Conservation (phyloP, 2,797 vertebrate species). For the Neoniphon sammara region DNA sequence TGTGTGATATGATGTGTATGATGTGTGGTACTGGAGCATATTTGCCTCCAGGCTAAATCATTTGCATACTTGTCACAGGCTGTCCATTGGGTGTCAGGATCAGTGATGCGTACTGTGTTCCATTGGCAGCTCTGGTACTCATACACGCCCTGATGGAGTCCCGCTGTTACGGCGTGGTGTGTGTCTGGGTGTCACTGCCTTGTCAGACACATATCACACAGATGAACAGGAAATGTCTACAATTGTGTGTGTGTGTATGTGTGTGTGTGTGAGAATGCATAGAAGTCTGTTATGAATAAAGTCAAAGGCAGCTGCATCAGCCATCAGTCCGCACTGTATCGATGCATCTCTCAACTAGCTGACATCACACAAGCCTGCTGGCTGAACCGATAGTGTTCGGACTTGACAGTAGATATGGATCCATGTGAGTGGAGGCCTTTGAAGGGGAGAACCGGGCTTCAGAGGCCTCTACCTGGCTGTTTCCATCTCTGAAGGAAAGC, state of each 20-base stretch:
- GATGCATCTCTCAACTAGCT: conserved; percentile 41
- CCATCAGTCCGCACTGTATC: conserved; percentile 16
- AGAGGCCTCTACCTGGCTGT: conserved; percentile 60
- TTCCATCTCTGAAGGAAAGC: conserved; percentile 58
- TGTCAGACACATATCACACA: conserved; percentile 63
- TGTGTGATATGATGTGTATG: conserved; percentile 76
- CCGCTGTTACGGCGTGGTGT: conserved; percentile 59
- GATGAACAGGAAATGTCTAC: conserved; percentile 37
- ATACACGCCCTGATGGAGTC: conserved; percentile 41
- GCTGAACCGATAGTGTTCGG: conserved; percentile 14
- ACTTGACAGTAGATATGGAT: conserved; percentile 24
- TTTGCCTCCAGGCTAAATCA: conserved; percentile 76
- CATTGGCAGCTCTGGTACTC: conserved; percentile 68
- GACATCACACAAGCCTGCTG: conserved; percentile 33
- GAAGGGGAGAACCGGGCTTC: conserved; percentile 56
- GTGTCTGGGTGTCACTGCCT: conserved; percentile 59
- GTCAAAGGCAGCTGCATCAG: conserved; percentile 23
- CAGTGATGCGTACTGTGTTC: conserved; percentile 71
- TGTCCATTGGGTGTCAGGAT: conserved; percentile 72
- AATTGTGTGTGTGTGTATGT: conserved; percentile 31
- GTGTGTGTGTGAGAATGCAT: not conserved
- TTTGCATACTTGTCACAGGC: conserved; percentile 80
- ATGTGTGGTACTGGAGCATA: conserved; percentile 74
- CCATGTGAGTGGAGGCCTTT: conserved; percentile 61
- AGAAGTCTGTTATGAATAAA: conserved; percentile 48